Conservation (phyloP, 2,888 invertebrate genomes). For the Ectemnius lituratus region DNA sequence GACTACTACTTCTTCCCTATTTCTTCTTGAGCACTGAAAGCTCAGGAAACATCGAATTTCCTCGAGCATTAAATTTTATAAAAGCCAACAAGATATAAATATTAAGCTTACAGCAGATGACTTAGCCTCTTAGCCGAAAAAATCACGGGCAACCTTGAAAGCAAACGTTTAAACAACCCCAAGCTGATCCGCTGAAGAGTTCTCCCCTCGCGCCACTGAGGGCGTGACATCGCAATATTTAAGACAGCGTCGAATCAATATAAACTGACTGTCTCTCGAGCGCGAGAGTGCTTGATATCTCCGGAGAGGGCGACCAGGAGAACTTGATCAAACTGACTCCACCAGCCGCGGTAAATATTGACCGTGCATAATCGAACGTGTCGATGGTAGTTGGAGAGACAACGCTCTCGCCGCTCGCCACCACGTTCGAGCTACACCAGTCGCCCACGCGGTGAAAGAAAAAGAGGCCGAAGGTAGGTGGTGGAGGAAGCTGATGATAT, state of each 20-base stretch:
- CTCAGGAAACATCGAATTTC: no score
- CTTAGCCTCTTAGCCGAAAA: no score
- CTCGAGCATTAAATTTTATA: no score
- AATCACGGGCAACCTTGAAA: no score
- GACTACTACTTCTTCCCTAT: no score
- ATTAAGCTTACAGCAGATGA: neutral
- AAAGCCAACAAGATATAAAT: neutral
- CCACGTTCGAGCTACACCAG: no score
- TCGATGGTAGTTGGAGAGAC: slow-evolving; percentile 31
- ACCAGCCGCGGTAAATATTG: slow-evolving; percentile 48
- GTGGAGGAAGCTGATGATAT: slow-evolving; percentile 12
- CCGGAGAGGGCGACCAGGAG: slow-evolving; percentile 9
- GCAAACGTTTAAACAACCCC: no score
- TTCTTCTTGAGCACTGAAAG: no score
- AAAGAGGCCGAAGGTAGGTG: neutral
- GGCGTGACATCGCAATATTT: no score
- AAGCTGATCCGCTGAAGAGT: no score
- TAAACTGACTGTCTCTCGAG: neutral
- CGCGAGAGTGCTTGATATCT: slow-evolving; percentile 26
- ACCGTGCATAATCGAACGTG: slow-evolving; percentile 50
- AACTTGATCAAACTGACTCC: slow-evolving; percentile 35
- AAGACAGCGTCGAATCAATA: slow-evolving; percentile 9
- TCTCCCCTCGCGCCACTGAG: no score
- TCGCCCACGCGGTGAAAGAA: neutral
- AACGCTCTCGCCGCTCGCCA: slow-evolving; percentile 19